A percentile compares a stretch with the other conserved stretches of the same genome.
phyloP scores from a whole-genome alignment of 2,797 vertebrate genomes.

The Mionectes olivaceus region DNA sequence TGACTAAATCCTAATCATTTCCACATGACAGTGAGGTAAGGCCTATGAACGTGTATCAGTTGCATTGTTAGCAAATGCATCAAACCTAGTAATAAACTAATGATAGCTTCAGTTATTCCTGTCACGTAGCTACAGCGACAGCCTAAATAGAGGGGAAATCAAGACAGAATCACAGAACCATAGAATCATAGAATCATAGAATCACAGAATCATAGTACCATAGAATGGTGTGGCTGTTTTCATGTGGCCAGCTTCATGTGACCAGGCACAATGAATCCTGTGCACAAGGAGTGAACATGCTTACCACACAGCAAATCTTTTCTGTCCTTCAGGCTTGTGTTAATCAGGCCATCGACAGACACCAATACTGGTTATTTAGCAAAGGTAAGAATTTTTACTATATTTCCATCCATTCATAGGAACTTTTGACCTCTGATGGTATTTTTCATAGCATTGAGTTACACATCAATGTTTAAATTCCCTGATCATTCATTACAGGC shows the following conservation, averaged over 20 bases:
- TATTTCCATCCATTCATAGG: neutral
- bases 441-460: neutral
- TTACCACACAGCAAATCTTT: neutral
- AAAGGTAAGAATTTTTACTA: neutral
- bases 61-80: neutral
- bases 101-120: neutral
- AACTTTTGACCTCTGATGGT: neutral
- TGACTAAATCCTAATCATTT: neutral
- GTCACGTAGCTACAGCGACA: neutral
- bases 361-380: neutral
- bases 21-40: neutral
- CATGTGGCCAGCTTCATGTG: neutral
- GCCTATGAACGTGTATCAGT: neutral
- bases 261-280: neutral
- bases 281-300: neutral
- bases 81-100: neutral
- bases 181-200: no score
- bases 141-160: neutral
- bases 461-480: neutral
- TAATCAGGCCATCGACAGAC: neutral
- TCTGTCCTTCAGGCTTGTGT: neutral
- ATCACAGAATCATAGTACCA: no score
- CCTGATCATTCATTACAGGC: neutral
- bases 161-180: neutral
- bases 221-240: neutral